Conservation (phyloP, 64 coral and sea anemone species). For the Exaiptasia diaphana region DNA sequence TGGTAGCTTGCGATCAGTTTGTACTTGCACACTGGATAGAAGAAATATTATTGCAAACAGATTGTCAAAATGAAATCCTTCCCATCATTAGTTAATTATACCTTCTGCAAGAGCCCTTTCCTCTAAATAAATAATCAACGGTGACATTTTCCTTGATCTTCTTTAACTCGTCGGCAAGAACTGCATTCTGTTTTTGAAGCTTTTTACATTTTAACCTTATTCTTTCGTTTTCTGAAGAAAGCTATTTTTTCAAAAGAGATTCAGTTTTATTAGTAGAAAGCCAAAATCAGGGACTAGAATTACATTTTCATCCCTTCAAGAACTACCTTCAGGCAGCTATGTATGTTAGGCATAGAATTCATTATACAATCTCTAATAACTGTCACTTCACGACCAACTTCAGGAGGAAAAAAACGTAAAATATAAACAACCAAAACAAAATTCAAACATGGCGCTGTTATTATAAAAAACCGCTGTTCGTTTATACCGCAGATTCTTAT, state of each 20-base stretch:
- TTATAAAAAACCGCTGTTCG: neutral
- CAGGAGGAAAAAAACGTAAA: no score
- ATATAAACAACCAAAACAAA: no score
- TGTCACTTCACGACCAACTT: no score
- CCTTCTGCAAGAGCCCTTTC: slow-evolving; percentile 22
- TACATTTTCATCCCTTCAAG: no score
- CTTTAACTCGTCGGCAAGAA: slow-evolving; percentile 63
- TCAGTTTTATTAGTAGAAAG: no score
- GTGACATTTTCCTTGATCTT: slow-evolving; percentile 48
- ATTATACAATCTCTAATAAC: no score
- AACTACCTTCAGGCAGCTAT: slow-evolving; percentile 63
- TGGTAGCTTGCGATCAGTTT: slow-evolving; percentile 53
- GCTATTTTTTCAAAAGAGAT: no score
- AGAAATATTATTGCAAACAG: neutral
- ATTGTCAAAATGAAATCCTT: neutral
- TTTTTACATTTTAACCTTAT: slow-evolving; percentile 86
- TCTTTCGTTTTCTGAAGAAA: slow-evolving; percentile 85
- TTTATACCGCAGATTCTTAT: neutral
- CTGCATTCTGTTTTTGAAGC: slow-evolving; percentile 59
- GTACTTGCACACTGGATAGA: slow-evolving; percentile 62
- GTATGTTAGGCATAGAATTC: slow-evolving; percentile 21
- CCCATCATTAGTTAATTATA: no score
- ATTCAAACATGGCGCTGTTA: slow-evolving; percentile 6
- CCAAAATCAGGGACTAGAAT: no score
- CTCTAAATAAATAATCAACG: slow-evolving; percentile 11